phyloP scores from a whole-genome alignment of 1,140 invertebrate genomes.

The Xylocopa sonorina region DNA sequence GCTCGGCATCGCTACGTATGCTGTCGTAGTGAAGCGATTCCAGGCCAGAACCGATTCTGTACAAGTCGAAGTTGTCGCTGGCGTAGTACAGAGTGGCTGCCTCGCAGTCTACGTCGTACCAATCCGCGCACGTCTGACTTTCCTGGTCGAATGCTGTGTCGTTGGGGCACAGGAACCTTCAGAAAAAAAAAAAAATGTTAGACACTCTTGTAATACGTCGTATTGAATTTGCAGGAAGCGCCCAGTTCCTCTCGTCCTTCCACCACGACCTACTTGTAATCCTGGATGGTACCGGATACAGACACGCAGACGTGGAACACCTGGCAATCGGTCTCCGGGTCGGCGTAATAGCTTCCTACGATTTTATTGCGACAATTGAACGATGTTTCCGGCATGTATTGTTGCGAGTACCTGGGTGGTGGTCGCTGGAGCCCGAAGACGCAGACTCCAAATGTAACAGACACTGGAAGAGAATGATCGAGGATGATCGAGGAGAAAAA shows the following conservation, averaged over 20 bases:
- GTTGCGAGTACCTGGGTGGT: slow-evolving; percentile 88
- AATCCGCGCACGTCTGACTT: slow-evolving; percentile 94
- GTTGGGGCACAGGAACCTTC: slow-evolving; percentile 93
- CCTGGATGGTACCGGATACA: slow-evolving; percentile 85
- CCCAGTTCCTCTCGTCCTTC: background rate
- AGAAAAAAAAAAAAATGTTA: slow-evolving; percentile 76
- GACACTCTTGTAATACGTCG: background rate
- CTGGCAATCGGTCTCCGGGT: slow-evolving; percentile 94
- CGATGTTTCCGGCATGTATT: slow-evolving; percentile 91
- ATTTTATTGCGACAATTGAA: slow-evolving; percentile 94
- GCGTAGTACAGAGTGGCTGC: slow-evolving; percentile 89
- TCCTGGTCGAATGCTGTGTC: slow-evolving; percentile 96
- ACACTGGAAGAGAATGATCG: slow-evolving; percentile 63
- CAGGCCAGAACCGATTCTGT: slow-evolving; percentile 87
- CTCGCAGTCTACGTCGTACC: slow-evolving; percentile 93
- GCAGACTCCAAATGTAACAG: slow-evolving; percentile 72
- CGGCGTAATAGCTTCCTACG: slow-evolving; percentile 95
- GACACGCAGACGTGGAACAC: slow-evolving; percentile 95
- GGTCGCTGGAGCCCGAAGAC: slow-evolving; percentile 79
- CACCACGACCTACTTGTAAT: slow-evolving; percentile 76
- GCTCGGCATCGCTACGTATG: slow-evolving; percentile 85
- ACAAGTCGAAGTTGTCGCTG: slow-evolving; percentile 92
- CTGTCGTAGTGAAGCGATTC: slow-evolving; percentile 78
- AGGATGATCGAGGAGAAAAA: background rate
- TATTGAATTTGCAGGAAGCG: background rate